Percentiles rank a stretch among this genome's conserved stretches.
These are phyloP conservation scores for Proisotoma minuta DNA, from an alignment of 2,888 invertebrate genomes.

Conservation along the genomic window DNA sequence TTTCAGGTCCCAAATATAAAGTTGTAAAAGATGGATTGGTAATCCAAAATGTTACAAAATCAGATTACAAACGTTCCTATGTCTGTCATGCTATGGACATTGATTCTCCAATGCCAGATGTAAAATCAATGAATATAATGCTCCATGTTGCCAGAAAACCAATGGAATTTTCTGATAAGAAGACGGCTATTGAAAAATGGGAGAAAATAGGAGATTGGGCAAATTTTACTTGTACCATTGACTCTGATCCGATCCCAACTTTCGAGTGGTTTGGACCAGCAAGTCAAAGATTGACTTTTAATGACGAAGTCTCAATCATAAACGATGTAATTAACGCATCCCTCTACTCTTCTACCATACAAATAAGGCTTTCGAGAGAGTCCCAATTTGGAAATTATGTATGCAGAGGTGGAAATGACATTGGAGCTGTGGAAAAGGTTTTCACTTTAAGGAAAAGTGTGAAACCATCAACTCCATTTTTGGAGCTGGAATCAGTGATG, in stretches of 20 bases:
- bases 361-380: constrained; percentile 22
- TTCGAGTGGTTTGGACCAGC: constrained; percentile 35
- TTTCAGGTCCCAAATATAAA: constrained; percentile 34
- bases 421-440: constrained; percentile 23
- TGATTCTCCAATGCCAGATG: constrained; percentile 37
- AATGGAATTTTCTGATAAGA: constrained; percentile 22
- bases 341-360: constrained; percentile 22
- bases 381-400: constrained; percentile 32
- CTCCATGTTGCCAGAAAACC: constrained; percentile 33
- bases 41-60: constrained; percentile 32
- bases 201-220: constrained; percentile 31
- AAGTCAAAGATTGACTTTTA: constrained; percentile 19
- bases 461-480: constrained; percentile 30
- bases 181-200: constrained; percentile 30
- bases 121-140: constrained; percentile 32
- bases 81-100: constrained; percentile 39
- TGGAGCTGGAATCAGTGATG: constrained; percentile 31
- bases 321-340: constrained; percentile 25
- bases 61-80: constrained; percentile 26
- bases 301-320: constrained; percentile 27
- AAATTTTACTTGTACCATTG: constrained; percentile 35
- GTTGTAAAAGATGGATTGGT: constrained; percentile 36
- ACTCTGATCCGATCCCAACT: constrained; percentile 30
- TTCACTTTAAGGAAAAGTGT: constrained; percentile 27
- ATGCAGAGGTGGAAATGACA: constrained; percentile 29